Evolutionary conservation across 2,888 invertebrate genomes (phyloP).

Genomic region (Hirtodrosophila duncani): DNA sequence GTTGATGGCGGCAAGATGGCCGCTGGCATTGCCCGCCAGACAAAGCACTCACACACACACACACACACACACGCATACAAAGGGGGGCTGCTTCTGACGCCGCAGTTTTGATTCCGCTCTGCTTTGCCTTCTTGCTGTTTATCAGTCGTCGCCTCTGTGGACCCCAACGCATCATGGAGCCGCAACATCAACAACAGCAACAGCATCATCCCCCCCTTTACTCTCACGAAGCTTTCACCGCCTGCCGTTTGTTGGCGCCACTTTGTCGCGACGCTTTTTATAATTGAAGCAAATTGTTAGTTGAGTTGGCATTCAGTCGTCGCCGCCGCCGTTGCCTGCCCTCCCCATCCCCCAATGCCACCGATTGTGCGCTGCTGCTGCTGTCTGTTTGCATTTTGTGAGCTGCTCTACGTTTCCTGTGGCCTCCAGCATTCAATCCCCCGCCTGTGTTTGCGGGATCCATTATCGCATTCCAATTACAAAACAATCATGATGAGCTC

Average conservation of each 20-base stretch:
- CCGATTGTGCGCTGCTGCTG: constrained; percentile 3
- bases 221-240: constrained; percentile 29
- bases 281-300: constrained; percentile 72
- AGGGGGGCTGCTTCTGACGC: constrained; percentile 28
- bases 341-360: neutral
- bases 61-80: constrained; percentile 37
- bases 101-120: constrained; percentile 18
- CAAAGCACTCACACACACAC: no score
- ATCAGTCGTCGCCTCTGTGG: constrained; percentile 3
- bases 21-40: constrained; percentile 2
- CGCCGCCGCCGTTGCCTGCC: neutral
- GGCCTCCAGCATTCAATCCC: constrained; percentile 1
- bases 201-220: constrained; percentile 19
- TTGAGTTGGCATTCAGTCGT: constrained; percentile 60
- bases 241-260: constrained; percentile 64
- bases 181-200: constrained; percentile 23
- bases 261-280: constrained; percentile 73
- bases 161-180: constrained; percentile 32
- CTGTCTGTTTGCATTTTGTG: constrained; percentile 43
- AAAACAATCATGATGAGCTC: constrained; percentile 71
- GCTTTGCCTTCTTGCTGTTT: neutral
- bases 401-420: constrained; percentile 40
- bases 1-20: neutral
- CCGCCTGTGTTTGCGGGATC: constrained; percentile 28
- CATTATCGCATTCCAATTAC: constrained; percentile 69